Percentiles rank a stretch among this genome's conserved stretches.
Conservation (phyloP, 2,797 vertebrate genomes). For the Macropodus opercularis region DNA sequence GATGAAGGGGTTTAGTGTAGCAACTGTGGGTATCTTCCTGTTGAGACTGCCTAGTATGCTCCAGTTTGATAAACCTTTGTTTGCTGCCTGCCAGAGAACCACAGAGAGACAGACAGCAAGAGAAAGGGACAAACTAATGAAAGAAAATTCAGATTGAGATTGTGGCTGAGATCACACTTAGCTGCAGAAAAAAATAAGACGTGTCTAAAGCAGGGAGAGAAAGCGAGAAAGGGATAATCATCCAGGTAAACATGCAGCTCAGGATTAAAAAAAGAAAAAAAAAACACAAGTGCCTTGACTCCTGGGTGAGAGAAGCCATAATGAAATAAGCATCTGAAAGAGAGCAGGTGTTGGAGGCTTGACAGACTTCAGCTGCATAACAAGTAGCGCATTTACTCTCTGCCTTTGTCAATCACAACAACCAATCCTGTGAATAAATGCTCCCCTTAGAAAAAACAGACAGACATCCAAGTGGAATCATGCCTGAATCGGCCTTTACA, state of each 20-base stretch:
- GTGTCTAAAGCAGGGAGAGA: slow-evolving; percentile 21
- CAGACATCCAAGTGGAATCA: slow-evolving; percentile 55
- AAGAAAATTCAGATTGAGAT: slow-evolving; percentile 56
- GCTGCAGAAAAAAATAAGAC: slow-evolving; percentile 52
- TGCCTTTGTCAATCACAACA: slow-evolving; percentile 80
- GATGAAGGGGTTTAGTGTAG: slow-evolving; percentile 48
- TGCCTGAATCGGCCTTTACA: slow-evolving; percentile 49
- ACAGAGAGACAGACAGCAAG: not conserved
- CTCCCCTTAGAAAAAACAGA: slow-evolving; percentile 41
- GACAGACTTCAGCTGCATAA: slow-evolving; percentile 82
- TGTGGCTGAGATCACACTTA: slow-evolving; percentile 43
- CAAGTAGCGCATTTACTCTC: slow-evolving; percentile 77
- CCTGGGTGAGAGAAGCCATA: slow-evolving; percentile 67
- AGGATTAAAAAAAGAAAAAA: slow-evolving; percentile 35
- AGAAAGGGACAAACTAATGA: slow-evolving; percentile 49
- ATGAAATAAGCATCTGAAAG: slow-evolving; percentile 79
- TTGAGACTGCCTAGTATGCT: slow-evolving; percentile 36
- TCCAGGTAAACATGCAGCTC: slow-evolving; percentile 62
- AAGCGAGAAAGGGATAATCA: slow-evolving; percentile 28
- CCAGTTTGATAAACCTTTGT: slow-evolving; percentile 58
- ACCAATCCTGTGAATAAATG: slow-evolving; percentile 71
- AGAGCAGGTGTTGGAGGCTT: slow-evolving; percentile 81
- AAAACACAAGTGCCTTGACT: slow-evolving; percentile 50
- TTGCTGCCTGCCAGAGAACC: slow-evolving; percentile 37
- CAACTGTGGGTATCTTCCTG: slow-evolving; percentile 27